These are phyloP conservation scores for Nycticorax nycticorax DNA, from an alignment of 2,113 vertebrate species.

Conservation along the genomic window DNA sequence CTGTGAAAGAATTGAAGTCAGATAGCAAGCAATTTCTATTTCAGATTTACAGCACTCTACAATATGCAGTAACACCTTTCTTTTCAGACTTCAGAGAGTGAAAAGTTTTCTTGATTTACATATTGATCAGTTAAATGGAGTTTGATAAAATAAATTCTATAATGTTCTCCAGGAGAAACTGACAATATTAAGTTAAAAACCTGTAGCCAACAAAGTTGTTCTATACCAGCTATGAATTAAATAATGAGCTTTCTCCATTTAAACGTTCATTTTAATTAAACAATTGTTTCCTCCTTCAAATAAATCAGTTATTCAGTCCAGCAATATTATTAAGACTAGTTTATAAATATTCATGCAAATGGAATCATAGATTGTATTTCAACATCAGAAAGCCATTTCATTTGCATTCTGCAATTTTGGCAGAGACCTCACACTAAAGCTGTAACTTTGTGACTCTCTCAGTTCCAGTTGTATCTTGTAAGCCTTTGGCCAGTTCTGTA, in stretches of 20 bases:
- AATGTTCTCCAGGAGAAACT: neutral
- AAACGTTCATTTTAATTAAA: constrained; percentile 63
- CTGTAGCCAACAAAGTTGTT: neutral
- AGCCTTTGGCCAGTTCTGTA: neutral
- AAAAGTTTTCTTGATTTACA: neutral
- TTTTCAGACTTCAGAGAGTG: neutral
- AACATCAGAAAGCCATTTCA: neutral
- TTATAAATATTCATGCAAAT: neutral
- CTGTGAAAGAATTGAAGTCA: neutral
- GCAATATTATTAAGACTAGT: neutral
- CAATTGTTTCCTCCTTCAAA: constrained; percentile 35
- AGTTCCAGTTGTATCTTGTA: neutral
- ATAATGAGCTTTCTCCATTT: constrained; percentile 32
- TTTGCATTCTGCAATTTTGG: neutral
- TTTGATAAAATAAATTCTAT: neutral
- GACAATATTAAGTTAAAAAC: neutral
- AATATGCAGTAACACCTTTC: neutral
- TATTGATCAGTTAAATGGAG: neutral
- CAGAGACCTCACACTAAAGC: neutral
- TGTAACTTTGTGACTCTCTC: neutral
- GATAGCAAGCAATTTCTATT: neutral
- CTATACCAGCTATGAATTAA: neutral
- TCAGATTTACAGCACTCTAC: neutral
- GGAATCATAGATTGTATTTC: neutral
- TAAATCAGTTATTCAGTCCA: constrained; percentile 57